Evolutionary conservation across 1,140 invertebrate species (phyloP).

Genomic region (Penaeus indicus): DNA sequence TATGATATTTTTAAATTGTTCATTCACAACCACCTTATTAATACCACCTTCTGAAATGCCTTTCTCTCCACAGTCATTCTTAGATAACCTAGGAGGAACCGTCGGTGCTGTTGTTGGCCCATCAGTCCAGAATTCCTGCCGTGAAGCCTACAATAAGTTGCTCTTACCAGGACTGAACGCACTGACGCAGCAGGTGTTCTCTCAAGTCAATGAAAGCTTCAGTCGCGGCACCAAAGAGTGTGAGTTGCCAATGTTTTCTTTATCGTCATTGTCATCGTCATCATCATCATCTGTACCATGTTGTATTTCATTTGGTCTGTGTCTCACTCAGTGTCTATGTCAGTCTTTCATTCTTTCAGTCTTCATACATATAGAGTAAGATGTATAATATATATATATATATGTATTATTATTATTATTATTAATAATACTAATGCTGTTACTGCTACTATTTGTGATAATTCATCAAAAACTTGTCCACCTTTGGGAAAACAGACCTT

Average conservation of each 20-base stretch:
- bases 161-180: conserved; percentile 76
- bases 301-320: not conserved
- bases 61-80: conserved; percentile 75
- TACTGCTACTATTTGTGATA: not conserved
- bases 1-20: too few species aligned
- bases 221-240: conserved; percentile 88
- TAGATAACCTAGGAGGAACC: conserved; percentile 80
- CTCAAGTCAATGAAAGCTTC: conserved; percentile 89
- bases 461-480: not conserved
- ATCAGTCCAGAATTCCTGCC: conserved; percentile 79
- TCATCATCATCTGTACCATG: too few species aligned
- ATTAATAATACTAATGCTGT: too few species aligned
- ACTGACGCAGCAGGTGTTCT: conserved; percentile 80
- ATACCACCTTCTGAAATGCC: not conserved
- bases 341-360: not conserved
- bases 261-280: too few species aligned
- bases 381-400: not conserved
- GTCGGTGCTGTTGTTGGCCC: conserved; percentile 78
- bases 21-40: too few species aligned
- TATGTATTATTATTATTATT: too few species aligned
- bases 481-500: conserved; percentile 33
- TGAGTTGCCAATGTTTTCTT: conserved; percentile 73
- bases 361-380: not conserved
- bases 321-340: not conserved
- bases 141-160: conserved; percentile 80